These are phyloP conservation scores for Falco naumanni DNA, from an alignment of 2,797 vertebrate genomes.

Conservation along the genomic window DNA sequence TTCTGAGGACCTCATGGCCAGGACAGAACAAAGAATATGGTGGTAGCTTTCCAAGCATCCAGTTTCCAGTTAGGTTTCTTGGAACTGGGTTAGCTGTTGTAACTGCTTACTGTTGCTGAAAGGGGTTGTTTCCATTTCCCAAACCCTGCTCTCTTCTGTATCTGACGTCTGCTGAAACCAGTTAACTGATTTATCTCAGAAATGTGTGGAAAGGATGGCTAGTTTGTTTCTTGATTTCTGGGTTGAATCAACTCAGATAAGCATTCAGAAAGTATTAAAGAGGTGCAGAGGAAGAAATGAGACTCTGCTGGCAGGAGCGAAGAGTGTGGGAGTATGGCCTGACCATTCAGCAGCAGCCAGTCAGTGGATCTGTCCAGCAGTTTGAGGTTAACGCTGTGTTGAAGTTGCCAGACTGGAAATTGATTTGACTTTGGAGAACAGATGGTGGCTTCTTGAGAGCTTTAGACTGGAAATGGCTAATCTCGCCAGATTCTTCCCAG, in stretches of 20 bases:
- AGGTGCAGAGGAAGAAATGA: background rate
- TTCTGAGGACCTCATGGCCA: background rate
- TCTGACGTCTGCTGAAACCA: background rate
- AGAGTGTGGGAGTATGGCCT: background rate
- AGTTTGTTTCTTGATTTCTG: background rate
- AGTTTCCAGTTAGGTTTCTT: background rate
- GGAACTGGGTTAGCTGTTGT: background rate
- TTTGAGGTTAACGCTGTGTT: background rate
- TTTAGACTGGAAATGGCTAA: background rate
- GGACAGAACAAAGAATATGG: background rate
- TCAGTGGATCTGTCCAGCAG: background rate
- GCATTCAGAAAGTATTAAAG: background rate
- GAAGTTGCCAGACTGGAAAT: background rate
- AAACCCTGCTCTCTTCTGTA: background rate
- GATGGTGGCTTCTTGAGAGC: background rate
- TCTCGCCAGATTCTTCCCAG: background rate
- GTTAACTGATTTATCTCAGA: background rate
- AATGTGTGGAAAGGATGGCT: background rate
- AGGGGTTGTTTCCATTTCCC: background rate
- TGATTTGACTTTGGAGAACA: background rate
- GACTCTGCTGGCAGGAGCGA: background rate
- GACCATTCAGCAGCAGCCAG: background rate
- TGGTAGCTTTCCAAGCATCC: background rate
- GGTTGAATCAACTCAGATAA: background rate
- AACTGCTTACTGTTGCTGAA: background rate